Evolutionary conservation across 1,140 invertebrate genomes (phyloP).

Genomic region (Medauroidea extradentata): DNA sequence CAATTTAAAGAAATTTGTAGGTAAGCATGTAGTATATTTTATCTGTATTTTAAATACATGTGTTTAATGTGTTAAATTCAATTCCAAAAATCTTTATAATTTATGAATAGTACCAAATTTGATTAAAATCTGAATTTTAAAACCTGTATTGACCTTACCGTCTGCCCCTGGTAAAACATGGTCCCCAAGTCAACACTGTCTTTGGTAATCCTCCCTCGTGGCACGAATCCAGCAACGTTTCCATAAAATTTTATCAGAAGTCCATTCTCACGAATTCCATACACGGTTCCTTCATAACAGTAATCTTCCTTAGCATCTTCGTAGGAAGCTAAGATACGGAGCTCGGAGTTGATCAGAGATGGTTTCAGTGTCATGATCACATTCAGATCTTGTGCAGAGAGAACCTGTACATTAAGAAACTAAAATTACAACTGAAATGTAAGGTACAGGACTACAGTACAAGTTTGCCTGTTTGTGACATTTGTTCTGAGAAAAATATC

Average conservation of each 20-base stretch:
- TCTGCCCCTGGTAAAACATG: neutral
- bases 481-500: no score
- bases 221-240: neutral
- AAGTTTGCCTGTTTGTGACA: no score
- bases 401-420: no score
- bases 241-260: slow-evolving; percentile 7
- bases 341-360: neutral
- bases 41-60: no score
- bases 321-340: neutral
- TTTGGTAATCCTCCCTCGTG: neutral
- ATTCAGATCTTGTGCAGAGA: neutral
- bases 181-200: neutral
- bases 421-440: no score
- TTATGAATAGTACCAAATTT: no score
- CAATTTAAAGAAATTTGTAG: no score
- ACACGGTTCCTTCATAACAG: neutral
- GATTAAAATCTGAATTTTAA: no score
- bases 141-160: neutral
- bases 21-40: no score
- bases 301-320: neutral
- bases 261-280: neutral
- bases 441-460: no score
- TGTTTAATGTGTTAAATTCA: no score
- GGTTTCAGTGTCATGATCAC: slow-evolving; percentile 9
- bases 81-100: no score